phyloP scores from a whole-genome alignment of 92 coral and sea anemone genomes.

The Heteractis magnifica region DNA sequence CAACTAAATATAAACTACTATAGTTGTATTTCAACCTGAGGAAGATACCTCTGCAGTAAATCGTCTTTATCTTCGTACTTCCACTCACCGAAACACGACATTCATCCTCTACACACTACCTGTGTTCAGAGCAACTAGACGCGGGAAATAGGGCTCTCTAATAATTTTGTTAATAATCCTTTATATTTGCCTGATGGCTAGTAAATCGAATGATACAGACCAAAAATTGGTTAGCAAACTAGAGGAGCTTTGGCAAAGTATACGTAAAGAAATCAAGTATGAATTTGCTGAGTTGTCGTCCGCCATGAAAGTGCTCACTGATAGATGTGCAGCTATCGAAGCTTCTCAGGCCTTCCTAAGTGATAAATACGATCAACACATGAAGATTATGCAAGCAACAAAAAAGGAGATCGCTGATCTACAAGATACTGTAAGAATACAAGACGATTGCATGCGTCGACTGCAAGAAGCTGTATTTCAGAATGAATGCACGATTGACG shows the following conservation, averaged over 20 bases:
- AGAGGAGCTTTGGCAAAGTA: neutral
- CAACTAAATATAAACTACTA: no score
- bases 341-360: neutral
- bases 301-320: neutral
- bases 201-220: no score
- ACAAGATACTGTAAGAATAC: neutral
- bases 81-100: no score
- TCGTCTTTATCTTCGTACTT: no score
- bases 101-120: no score
- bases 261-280: neutral
- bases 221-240: neutral
- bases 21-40: no score
- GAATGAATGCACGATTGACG: neutral
- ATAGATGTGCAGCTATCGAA: constrained; percentile 1
- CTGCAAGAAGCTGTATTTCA: neutral
- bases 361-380: neutral
- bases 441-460: neutral
- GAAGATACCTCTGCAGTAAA: no score
- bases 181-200: no score
- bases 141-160: no score
- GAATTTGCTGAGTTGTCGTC: neutral
- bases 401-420: neutral
- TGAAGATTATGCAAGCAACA: neutral
- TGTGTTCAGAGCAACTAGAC: no score
- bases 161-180: no score